Percentiles rank a stretch among this genome's conserved stretches.
Conservation (phyloP, 2,888 invertebrate genomes). For the Cantharis nigra region DNA sequence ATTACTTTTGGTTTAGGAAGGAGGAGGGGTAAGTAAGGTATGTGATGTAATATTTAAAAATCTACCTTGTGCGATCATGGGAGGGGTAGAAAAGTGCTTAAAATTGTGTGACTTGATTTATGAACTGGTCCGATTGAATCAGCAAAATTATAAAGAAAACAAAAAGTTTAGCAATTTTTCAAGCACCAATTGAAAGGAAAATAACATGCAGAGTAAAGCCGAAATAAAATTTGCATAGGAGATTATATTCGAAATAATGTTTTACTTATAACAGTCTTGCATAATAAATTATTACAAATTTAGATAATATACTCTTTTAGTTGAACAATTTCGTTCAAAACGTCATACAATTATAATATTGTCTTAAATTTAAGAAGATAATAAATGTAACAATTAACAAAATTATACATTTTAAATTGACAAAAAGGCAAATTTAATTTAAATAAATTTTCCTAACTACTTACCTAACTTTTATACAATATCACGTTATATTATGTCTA, state of each 20-base stretch:
- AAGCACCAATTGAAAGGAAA: background rate
- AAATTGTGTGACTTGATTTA: too few species aligned
- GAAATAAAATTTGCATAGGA: background rate
- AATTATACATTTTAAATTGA: conserved; percentile 24
- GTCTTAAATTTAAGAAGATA: background rate
- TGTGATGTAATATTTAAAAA: too few species aligned
- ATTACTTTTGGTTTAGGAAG: too few species aligned
- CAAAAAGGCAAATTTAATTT: conserved; percentile 6
- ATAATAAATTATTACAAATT: background rate
- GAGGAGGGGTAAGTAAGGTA: too few species aligned
- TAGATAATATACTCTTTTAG: background rate
- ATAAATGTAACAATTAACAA: conserved; percentile 18
- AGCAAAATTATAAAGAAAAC: background rate
- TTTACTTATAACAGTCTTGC: conserved; percentile 8
- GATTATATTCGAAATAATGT: background rate
- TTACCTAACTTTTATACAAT: conserved; percentile 27
- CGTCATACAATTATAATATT: background rate
- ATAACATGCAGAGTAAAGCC: background rate
- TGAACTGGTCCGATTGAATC: too few species aligned
- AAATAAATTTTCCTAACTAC: conserved; percentile 16
- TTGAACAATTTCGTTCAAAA: background rate
- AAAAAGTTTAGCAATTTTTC: background rate
- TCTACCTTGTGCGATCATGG: too few species aligned
- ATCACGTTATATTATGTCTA: conserved; percentile 25
- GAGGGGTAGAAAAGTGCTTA: too few species aligned